Conservation (phyloP, 2,113 vertebrate genomes). For the Catagonus wagneri region DNA sequence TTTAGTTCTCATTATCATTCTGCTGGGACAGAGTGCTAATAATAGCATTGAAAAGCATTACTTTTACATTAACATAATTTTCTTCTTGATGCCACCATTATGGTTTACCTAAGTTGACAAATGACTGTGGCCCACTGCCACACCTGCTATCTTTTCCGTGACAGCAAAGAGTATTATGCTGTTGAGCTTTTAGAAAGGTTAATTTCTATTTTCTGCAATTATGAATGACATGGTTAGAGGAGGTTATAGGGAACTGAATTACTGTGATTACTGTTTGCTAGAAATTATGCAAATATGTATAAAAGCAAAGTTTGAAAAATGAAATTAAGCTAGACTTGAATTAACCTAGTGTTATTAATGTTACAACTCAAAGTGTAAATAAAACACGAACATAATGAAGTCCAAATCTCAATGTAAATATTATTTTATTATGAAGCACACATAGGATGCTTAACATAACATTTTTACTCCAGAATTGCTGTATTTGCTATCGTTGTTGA, state of each 20-base stretch:
- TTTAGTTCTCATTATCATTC: constrained; percentile 76
- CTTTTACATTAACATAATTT: constrained; percentile 79
- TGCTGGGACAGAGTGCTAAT: constrained; percentile 54
- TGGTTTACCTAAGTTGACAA: constrained; percentile 76
- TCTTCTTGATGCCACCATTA: constrained; percentile 69
- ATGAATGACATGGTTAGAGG: neutral
- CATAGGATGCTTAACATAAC: neutral
- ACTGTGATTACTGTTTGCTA: neutral
- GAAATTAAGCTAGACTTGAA: constrained; percentile 52
- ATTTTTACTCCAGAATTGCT: neutral
- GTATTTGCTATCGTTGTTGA: neutral
- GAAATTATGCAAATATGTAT: constrained; percentile 30
- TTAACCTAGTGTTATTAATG: neutral
- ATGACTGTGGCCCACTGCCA: constrained; percentile 75
- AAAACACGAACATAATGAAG: constrained; percentile 3
- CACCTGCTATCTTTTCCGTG: constrained; percentile 65
- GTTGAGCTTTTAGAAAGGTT: constrained; percentile 4
- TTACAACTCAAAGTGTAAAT: constrained; percentile 22
- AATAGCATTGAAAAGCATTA: constrained; percentile 65
- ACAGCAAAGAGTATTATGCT: neutral
- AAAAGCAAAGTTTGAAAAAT: constrained; percentile 62
- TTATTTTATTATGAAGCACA: constrained; percentile 1
- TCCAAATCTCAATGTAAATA: constrained; percentile 49
- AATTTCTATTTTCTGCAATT: constrained; percentile 57
- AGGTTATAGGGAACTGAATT: neutral